These are phyloP conservation scores for Lasioglossum figueresi DNA, from an alignment of 2,888 invertebrate genomes.

Conservation along the genomic window DNA sequence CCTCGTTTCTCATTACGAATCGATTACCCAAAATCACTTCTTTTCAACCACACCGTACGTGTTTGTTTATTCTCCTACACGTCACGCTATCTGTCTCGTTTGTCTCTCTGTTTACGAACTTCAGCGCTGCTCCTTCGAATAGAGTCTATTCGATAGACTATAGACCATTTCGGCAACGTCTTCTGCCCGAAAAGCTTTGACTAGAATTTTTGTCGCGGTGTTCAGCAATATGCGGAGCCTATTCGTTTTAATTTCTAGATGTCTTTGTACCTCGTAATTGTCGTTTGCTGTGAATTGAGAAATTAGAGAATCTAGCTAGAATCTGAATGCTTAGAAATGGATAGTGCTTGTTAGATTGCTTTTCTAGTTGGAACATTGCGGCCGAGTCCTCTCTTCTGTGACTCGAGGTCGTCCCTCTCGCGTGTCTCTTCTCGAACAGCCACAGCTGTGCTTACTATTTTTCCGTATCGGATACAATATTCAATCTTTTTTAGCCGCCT, in stretches of 20 bases:
- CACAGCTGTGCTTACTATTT: background rate
- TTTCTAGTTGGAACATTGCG: background rate
- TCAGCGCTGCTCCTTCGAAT: background rate
- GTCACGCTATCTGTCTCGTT: background rate
- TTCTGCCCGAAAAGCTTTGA: background rate
- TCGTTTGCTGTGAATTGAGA: background rate
- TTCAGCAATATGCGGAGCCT: background rate
- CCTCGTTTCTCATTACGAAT: conserved; percentile 10
- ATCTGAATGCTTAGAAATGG: background rate
- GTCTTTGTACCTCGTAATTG: background rate
- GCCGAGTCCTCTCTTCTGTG: background rate
- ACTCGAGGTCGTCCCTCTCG: background rate
- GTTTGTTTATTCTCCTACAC: background rate
- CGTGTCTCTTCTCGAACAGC: background rate
- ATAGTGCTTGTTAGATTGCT: background rate
- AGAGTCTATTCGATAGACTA: too few species aligned
- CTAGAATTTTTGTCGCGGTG: background rate
- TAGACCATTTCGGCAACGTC: background rate
- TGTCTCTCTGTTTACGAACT: background rate
- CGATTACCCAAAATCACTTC: conserved; percentile 29
- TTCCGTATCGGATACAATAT: background rate
- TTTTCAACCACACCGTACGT: background rate
- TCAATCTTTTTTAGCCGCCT: background rate
- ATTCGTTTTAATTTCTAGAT: background rate
- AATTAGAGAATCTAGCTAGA: background rate